Evolutionary conservation across 2,113 vertebrate species (phyloP).

Genomic region (Talpa occidentalis): DNA sequence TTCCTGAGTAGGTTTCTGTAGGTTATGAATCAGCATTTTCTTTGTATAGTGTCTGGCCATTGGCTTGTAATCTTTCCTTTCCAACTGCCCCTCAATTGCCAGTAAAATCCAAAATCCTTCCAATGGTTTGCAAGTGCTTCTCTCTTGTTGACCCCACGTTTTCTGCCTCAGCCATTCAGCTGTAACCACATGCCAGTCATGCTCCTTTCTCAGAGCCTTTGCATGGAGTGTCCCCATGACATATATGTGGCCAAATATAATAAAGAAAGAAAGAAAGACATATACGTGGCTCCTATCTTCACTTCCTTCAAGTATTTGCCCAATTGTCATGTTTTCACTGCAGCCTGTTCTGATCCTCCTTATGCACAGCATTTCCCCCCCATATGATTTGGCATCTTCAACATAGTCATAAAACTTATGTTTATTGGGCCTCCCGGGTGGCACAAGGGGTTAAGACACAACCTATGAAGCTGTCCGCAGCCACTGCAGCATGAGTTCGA

Average conservation of each 20-base stretch:
- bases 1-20: background rate
- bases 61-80: background rate
- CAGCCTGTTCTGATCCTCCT: background rate
- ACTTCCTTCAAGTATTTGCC: background rate
- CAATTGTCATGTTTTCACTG: background rate
- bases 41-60: too few species aligned
- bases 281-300: background rate
- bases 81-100: background rate
- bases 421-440: background rate
- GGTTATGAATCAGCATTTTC: background rate
- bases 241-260: too few species aligned
- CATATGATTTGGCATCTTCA: background rate
- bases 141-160: background rate
- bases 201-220: background rate
- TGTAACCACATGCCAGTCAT: background rate
- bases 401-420: background rate
- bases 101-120: background rate
- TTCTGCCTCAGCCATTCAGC: background rate
- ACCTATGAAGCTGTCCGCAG: too few species aligned
- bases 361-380: background rate
- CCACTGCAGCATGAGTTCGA: too few species aligned
- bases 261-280: too few species aligned
- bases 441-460: too few species aligned
- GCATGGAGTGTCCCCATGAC: background rate
- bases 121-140: too few species aligned